A percentile compares a stretch with the other conserved stretches of the same genome.
Evolutionary conservation across 92 coral and sea anemone species (phyloP).

Genomic region (Zoanthus gigantus): DNA sequence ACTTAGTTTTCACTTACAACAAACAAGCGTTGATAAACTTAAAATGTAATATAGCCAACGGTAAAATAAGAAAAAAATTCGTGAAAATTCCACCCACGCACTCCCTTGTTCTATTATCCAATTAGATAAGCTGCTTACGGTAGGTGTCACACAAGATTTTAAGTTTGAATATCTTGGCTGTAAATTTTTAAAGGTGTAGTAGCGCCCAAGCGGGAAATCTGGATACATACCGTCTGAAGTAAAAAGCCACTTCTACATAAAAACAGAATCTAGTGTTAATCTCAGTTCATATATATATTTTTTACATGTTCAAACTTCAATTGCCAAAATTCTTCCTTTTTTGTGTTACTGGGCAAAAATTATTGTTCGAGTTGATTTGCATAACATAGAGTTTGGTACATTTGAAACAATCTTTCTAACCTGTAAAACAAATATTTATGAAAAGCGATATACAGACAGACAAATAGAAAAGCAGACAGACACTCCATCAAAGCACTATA

Average conservation of each 20-base stretch:
- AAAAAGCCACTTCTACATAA: neutral
- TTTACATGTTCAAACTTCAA: neutral
- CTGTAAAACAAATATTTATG: neutral
- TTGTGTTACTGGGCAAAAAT: neutral
- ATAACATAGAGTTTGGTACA: neutral
- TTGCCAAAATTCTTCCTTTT: neutral
- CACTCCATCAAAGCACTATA: too few species aligned
- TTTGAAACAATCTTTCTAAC: neutral
- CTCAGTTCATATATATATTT: neutral
- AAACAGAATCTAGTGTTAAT: neutral
- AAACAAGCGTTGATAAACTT: neutral
- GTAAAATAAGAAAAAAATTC: neutral
- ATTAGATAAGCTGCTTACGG: constrained; percentile 29
- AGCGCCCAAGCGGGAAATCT: neutral
- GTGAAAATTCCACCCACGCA: constrained; percentile 40
- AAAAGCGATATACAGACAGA: neutral
- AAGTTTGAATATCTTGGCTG: constrained; percentile 13
- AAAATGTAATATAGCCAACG: constrained; percentile 24
- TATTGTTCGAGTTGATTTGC: neutral
- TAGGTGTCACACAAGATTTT: constrained; percentile 42
- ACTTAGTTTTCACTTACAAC: neutral
- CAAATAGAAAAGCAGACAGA: neutral
- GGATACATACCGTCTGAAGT: neutral
- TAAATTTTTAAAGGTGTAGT: constrained; percentile 8
- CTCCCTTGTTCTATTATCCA: constrained; percentile 27